Evolutionary conservation across 53 echinoderm and acorn worm genomes (phyloP), one percentile per base, ranked within the genome.

Genomic region (Henricia sp.): DNA sequence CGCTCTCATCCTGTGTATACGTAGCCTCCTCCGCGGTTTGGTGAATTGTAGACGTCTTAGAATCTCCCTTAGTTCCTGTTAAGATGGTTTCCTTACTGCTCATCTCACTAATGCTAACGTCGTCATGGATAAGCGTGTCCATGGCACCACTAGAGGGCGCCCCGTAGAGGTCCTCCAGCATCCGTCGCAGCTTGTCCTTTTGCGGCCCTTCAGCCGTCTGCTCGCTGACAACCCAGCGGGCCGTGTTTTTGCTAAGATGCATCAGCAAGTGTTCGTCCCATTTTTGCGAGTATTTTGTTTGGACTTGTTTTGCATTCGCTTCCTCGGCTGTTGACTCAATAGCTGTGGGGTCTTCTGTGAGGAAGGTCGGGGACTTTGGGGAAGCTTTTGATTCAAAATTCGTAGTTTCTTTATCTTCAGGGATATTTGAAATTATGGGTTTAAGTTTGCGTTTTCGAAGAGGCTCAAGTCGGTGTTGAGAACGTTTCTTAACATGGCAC

Each of bases 161-260:
- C 13, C 99, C 99, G 48, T 92, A 91, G 68, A 83, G 52, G 46
- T 92, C 95, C 4, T 57, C 83, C 25, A 99, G 88, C 33, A 99
- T 84, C 48, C 90, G 91, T 29, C 85, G 67, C 3, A 99, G 87
- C 54, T 88, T 89, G 62, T 95, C 99, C 74, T 87, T 95, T 77
- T 92, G 94, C 0, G 89, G 91, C 0, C 99, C 99, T 43, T 93
- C 91, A 1, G 68, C 53, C 2, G 92, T 92, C 40, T 92, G 90
- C 56, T 99, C 99, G 26, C 77, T 87, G 17, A 95, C 94, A 10
- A 99, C 95, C 99, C 99, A 99, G 62, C 99, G 70, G 9, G 99
- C 99, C 4, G 99, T 99, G 39, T 92, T 94, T 58, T 99, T 99
- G 64, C 99, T 99, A 34, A 99, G 83, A 68, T 95, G 83, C 84